These are phyloP conservation scores for Mellivora capensis DNA, from an alignment of 2,113 vertebrate genomes.

Conservation along the genomic window DNA sequence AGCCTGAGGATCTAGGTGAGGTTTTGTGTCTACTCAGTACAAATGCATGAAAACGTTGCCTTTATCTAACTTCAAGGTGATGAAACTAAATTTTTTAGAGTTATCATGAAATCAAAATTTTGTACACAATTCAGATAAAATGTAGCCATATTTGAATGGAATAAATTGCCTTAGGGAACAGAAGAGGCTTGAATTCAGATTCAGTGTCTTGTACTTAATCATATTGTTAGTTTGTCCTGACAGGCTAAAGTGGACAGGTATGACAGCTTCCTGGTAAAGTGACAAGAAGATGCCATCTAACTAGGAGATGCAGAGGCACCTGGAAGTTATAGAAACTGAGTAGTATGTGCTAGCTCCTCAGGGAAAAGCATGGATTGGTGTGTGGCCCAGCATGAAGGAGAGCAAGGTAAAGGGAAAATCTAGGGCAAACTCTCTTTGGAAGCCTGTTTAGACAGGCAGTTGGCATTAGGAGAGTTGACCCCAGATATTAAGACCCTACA, in stretches of 20 bases:
- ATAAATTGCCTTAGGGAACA: not conserved
- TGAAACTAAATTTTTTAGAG: not conserved
- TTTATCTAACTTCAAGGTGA: not conserved
- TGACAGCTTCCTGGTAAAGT: not conserved
- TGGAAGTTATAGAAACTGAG: not conserved
- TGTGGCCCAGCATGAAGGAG: not conserved
- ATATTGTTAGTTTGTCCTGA: not conserved
- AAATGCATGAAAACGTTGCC: not conserved
- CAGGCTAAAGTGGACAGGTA: not conserved
- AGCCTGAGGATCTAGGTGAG: not conserved
- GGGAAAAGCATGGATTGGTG: not conserved
- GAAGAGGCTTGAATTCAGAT: not conserved
- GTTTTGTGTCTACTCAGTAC: not conserved
- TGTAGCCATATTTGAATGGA: not conserved
- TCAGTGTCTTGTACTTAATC: not conserved
- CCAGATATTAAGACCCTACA: not conserved
- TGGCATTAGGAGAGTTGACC: not conserved
- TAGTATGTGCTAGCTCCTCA: not conserved
- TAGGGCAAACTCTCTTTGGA: not conserved
- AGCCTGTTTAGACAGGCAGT: not conserved
- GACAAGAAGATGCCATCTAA: not conserved
- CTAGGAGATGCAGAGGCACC: not conserved
- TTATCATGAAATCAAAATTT: not conserved
- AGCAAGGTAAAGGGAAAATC: not conserved
- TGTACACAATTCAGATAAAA: not conserved